These are phyloP conservation scores for Craterocephalus amniculus DNA, from an alignment of 2,797 vertebrate genomes.

Conservation along the genomic window DNA sequence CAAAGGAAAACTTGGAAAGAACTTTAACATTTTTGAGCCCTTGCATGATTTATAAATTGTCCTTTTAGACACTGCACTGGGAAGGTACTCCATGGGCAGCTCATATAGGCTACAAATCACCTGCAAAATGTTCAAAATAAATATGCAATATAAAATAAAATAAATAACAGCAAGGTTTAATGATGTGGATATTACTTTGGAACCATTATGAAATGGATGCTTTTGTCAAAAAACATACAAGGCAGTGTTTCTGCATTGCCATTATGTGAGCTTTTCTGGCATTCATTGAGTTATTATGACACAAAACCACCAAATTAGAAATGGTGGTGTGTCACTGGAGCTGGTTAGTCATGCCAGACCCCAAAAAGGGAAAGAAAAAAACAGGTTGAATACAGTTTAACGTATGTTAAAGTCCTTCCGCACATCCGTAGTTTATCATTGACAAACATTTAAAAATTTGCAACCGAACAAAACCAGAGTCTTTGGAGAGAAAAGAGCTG, in stretches of 20 bases:
- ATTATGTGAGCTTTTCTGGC: neutral
- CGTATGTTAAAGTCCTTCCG: constrained; percentile 27
- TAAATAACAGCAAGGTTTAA: neutral
- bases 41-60: neutral
- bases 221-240: neutral
- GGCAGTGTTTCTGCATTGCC: neutral
- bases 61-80: neutral
- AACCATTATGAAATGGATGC: neutral
- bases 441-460: neutral
- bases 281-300: neutral
- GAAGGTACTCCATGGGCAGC: neutral
- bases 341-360: constrained; percentile 4
- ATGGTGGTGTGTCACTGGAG: neutral
- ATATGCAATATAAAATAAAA: neutral
- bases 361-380: neutral
- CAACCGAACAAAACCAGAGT: neutral
- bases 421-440: neutral
- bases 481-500: neutral
- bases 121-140: neutral
- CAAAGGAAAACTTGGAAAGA: neutral
- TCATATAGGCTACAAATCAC: neutral
- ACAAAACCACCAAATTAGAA: neutral
- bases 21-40: neutral
- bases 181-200: neutral
- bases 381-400: neutral